A percentile compares a stretch with the other conserved stretches of the same genome.
Evolutionary conservation across 2,888 invertebrate species (phyloP).

Genomic region (Hyalella azteca): DNA sequence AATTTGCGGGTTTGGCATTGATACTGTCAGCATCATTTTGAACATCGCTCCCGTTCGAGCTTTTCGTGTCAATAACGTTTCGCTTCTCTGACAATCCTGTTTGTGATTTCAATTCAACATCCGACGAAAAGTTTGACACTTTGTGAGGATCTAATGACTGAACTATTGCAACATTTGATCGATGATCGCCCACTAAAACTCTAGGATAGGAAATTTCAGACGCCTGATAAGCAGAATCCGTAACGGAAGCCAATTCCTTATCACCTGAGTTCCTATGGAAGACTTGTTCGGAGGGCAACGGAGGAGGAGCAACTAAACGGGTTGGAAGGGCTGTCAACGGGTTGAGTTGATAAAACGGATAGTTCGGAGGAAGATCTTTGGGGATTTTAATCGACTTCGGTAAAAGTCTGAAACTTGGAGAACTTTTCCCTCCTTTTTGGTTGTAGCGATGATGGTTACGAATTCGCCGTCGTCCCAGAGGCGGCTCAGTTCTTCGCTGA

Average conservation of each 20-base stretch:
- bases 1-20: too few species aligned
- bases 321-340: conserved; percentile 33
- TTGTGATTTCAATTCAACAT: neutral
- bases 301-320: conserved; percentile 23
- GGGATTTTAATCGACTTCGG: neutral
- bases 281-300: neutral
- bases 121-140: neutral
- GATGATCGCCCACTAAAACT: too few species aligned
- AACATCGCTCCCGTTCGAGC: too few species aligned
- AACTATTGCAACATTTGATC: neutral
- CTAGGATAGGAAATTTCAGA: neutral
- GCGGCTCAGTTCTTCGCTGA: neutral
- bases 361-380: conserved; percentile 13
- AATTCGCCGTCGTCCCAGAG: neutral
- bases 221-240: neutral
- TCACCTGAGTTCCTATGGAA: too few species aligned
- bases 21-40: too few species aligned
- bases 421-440: neutral
- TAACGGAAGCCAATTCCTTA: too few species aligned
- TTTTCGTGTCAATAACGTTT: too few species aligned
- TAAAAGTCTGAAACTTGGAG: neutral
- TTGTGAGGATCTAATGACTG: neutral
- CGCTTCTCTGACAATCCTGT: neutral
- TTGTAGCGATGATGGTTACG: conserved; percentile 6
- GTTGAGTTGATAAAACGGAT: conserved; percentile 18